Conservation (phyloP, 1,140 invertebrate genomes). For the Halotydeus destructor region DNA sequence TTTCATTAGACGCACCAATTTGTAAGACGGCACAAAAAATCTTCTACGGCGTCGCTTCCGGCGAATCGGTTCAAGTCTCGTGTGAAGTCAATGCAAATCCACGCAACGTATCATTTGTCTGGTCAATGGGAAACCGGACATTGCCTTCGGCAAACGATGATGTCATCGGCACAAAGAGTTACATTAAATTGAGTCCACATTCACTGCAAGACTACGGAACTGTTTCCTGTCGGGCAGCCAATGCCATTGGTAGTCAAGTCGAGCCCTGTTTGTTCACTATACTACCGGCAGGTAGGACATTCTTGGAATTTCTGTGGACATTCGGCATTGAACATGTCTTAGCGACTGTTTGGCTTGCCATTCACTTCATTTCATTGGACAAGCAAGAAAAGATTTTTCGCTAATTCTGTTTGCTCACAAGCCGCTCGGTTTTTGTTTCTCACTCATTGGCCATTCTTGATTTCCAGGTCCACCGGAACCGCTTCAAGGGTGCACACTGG, state of each 20-base stretch:
- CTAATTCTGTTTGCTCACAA: too few species aligned
- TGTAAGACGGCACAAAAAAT: conserved; percentile 51
- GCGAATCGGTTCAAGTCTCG: conserved; percentile 47
- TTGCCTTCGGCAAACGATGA: too few species aligned
- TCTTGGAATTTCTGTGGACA: too few species aligned
- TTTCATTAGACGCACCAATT: conserved; percentile 71
- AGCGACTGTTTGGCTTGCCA: too few species aligned
- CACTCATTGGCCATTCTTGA: too few species aligned
- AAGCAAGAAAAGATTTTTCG: too few species aligned
- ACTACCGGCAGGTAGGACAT: conserved; percentile 18
- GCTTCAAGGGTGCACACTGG: conserved; percentile 56
- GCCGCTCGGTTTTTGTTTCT: too few species aligned
- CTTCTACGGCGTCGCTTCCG: conserved; percentile 54
- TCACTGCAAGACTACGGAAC: conserved; percentile 19
- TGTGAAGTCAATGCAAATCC: conserved; percentile 78
- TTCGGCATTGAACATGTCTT: too few species aligned
- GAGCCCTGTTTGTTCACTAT: conserved; percentile 19
- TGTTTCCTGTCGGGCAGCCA: conserved; percentile 19
- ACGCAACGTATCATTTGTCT: conserved; percentile 32
- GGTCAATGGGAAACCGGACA: too few species aligned
- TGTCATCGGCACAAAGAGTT: too few species aligned
- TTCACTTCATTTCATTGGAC: too few species aligned
- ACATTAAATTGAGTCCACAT: too few species aligned
- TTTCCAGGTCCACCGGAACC: conserved; percentile 59
- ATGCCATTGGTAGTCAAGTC: conserved; percentile 18